Percentiles rank a stretch among this genome's conserved stretches.
These are phyloP conservation scores for Drosophila macrospina DNA, from an alignment of 2,888 invertebrate species.

Conservation along the genomic window DNA sequence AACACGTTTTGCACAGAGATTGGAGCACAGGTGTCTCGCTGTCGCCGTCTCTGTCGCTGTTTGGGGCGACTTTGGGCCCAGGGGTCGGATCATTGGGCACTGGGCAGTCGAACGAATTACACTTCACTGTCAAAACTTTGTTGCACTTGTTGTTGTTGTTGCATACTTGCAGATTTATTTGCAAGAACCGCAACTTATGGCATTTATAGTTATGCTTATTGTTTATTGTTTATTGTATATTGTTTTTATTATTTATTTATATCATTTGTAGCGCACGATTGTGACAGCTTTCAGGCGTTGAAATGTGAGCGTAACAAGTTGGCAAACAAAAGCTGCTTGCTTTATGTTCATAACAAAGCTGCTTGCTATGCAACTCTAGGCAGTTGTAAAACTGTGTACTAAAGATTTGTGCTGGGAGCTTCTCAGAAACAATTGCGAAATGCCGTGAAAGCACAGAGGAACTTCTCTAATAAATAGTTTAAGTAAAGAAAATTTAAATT, in stretches of 20 bases:
- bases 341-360: slow-evolving; percentile 2
- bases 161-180: slow-evolving; percentile 60
- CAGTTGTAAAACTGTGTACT: background rate
- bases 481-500: no score
- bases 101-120: slow-evolving; percentile 19
- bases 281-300: slow-evolving; percentile 19
- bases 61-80: slow-evolving; percentile 20
- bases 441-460: background rate
- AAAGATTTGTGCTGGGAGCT: no score
- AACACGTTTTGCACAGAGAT: slow-evolving; percentile 71
- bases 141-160: slow-evolving; percentile 1
- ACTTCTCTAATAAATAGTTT: background rate
- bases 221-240: slow-evolving; percentile 48
- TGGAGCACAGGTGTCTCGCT: slow-evolving; percentile 73
- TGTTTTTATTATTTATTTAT: slow-evolving; percentile 24
- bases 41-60: background rate
- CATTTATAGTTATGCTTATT: slow-evolving; percentile 69
- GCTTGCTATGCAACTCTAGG: slow-evolving; percentile 8
- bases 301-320: slow-evolving; percentile 34
- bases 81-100: slow-evolving; percentile 50
- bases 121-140: slow-evolving; percentile 56
- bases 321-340: slow-evolving; percentile 32
- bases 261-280: slow-evolving; percentile 48
- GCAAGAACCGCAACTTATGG: slow-evolving; percentile 55
- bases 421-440: background rate